Conservation (phyloP, 2,888 invertebrate species). For the Trachelus iudaicus region DNA sequence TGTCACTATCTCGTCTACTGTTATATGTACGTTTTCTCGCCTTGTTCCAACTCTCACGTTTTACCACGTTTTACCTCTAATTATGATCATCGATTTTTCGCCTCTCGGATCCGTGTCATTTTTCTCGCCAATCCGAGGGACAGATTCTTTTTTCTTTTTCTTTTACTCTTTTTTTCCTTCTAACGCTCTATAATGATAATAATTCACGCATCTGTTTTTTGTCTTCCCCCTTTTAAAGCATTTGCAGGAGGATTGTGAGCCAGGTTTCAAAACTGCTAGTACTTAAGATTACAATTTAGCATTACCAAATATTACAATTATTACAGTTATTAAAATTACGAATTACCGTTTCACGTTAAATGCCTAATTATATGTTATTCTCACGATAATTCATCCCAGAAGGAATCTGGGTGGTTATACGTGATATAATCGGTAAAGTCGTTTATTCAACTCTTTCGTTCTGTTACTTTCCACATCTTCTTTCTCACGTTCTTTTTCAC, state of each 20-base stretch:
- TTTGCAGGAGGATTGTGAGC: slow-evolving; percentile 66
- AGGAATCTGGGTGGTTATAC: slow-evolving; percentile 57
- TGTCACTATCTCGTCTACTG: slow-evolving; percentile 20
- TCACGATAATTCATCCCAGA: slow-evolving; percentile 55
- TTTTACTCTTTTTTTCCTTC: slow-evolving; percentile 11
- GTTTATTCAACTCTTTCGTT: background rate
- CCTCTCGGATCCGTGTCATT: slow-evolving; percentile 22
- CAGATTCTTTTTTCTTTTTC: slow-evolving; percentile 10
- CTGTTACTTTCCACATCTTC: slow-evolving; percentile 32
- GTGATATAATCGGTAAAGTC: slow-evolving; percentile 50
- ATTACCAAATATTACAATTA: background rate
- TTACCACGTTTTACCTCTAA: background rate
- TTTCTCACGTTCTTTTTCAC: slow-evolving; percentile 53
- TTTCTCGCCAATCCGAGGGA: slow-evolving; percentile 17
- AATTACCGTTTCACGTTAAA: background rate
- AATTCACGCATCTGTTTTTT: slow-evolving; percentile 60
- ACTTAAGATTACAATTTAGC: slow-evolving; percentile 52
- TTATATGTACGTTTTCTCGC: slow-evolving; percentile 13
- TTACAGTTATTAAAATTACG: slow-evolving; percentile 36
- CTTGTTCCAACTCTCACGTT: slow-evolving; percentile 21
- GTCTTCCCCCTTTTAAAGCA: slow-evolving; percentile 62
- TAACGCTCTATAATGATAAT: slow-evolving; percentile 30
- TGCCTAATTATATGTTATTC: slow-evolving; percentile 52
- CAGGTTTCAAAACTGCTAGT: slow-evolving; percentile 64
- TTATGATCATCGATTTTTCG: slow-evolving; percentile 2